phyloP scores from a whole-genome alignment of 2,797 vertebrate species.

The Sebastes umbrosus region DNA sequence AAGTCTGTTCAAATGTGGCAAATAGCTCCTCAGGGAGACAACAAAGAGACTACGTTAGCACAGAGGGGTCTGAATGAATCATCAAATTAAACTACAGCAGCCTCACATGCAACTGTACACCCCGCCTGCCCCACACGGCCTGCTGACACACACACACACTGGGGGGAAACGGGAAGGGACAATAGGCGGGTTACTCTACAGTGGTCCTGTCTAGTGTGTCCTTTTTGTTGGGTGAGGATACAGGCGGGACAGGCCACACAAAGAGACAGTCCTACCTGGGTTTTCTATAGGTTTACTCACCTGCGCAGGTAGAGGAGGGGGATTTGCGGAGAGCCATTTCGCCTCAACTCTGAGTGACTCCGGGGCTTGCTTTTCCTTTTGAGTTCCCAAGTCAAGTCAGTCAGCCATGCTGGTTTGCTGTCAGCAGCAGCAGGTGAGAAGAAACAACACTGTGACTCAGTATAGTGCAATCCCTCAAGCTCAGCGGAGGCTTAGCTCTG shows the following conservation, averaged over 20 bases:
- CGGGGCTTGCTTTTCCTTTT: neutral
- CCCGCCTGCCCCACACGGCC: slow-evolving; percentile 48
- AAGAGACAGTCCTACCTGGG: slow-evolving; percentile 31
- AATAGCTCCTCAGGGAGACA: neutral
- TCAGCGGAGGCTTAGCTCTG: slow-evolving; percentile 62
- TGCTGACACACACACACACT: slow-evolving; percentile 43
- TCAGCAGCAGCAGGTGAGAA: slow-evolving; percentile 46
- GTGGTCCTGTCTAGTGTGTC: slow-evolving; percentile 64
- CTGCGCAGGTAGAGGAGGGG: slow-evolving; percentile 65
- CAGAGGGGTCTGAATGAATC: slow-evolving; percentile 28
- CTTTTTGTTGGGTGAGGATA: slow-evolving; percentile 56
- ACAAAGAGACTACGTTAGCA: neutral
- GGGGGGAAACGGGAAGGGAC: slow-evolving; percentile 38
- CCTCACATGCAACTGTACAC: slow-evolving; percentile 62
- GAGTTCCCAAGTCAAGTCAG: slow-evolving; percentile 1
- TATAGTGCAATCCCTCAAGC: slow-evolving; percentile 45
- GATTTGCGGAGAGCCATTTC: slow-evolving; percentile 68
- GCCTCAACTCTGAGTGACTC: slow-evolving; percentile 9
- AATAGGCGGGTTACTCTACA: slow-evolving; percentile 63
- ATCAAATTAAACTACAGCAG: slow-evolving; percentile 39
- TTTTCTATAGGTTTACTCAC: slow-evolving; percentile 65
- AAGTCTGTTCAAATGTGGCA: neutral
- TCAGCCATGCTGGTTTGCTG: slow-evolving; percentile 40
- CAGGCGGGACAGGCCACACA: slow-evolving; percentile 54
- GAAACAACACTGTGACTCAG: slow-evolving; percentile 42